Evolutionary conservation across 2,888 invertebrate species (phyloP).

Genomic region (Gandaritis pyraliata): DNA sequence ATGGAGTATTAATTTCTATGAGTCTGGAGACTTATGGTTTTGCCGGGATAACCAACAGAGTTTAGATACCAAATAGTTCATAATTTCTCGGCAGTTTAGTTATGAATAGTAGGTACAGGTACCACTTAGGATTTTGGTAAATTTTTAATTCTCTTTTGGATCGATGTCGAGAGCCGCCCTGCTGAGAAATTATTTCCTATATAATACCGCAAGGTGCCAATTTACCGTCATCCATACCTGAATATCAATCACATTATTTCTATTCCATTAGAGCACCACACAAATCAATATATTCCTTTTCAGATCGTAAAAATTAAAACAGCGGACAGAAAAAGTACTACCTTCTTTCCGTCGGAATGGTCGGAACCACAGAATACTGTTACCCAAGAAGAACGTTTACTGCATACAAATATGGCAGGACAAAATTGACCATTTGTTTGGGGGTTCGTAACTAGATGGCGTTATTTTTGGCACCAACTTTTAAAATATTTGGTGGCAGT

Average conservation of each 20-base stretch:
- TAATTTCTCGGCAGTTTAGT: too few relatives aligned
- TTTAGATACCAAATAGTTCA: too few relatives aligned
- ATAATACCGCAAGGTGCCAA: background rate
- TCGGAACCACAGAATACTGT: background rate
- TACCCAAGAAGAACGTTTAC: too few relatives aligned
- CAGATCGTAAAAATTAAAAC: constrained; percentile 1
- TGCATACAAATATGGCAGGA: too few relatives aligned
- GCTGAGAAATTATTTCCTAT: background rate
- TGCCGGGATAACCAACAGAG: too few relatives aligned
- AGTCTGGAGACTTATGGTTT: too few relatives aligned
- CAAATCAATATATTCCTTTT: constrained; percentile 2
- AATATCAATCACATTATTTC: constrained; percentile 10
- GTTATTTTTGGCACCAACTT: too few relatives aligned
- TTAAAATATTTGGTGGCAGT: too few relatives aligned
- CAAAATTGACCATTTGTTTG: too few relatives aligned
- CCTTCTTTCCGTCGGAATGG: background rate
- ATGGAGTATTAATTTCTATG: too few relatives aligned
- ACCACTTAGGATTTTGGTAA: background rate
- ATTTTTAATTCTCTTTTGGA: constrained; percentile 23
- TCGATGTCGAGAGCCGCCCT: constrained; percentile 29
- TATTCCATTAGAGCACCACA: background rate
- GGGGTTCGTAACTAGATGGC: too few relatives aligned
- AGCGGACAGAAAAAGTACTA: background rate
- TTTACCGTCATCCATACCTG: constrained; percentile 2
- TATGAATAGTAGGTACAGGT: background rate